These are phyloP conservation scores for Onychostoma macrolepis DNA, from an alignment of 2,113 vertebrate species.

Conservation along the genomic window DNA sequence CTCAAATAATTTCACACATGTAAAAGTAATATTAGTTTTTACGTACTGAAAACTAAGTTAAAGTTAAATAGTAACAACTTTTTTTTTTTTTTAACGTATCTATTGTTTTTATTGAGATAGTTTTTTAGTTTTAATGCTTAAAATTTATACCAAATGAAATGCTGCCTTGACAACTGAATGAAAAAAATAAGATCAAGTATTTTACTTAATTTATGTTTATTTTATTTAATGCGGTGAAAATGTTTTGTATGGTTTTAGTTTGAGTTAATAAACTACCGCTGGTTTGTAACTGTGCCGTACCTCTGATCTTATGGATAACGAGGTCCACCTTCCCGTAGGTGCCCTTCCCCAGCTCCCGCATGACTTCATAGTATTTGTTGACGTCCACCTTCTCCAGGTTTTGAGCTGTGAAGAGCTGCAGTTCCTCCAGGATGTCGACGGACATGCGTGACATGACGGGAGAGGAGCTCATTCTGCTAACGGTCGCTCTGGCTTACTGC, in stretches of 20 bases:
- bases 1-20: no score
- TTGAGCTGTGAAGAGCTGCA: conserved; percentile 78
- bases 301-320: conserved; percentile 78
- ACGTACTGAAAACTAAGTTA: no score
- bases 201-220: neutral
- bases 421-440: conserved; percentile 79
- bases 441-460: conserved; percentile 74
- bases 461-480: conserved; percentile 75
- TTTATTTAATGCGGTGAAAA: neutral
- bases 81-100: no score
- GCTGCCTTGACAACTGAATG: neutral
- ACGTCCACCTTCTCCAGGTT: conserved; percentile 80
- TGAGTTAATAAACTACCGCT: neutral
- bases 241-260: no score
- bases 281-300: conserved; percentile 62
- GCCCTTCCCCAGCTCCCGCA: conserved; percentile 79
- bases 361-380: conserved; percentile 78
- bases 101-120: no score
- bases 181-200: neutral
- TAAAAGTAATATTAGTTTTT: no score
- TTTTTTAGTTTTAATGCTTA: neutral
- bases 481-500: conserved; percentile 61
- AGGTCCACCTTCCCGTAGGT: conserved; percentile 83
- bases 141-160: neutral
- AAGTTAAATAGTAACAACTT: no score